Conservation (phyloP, 2,888 invertebrate genomes). For the Celastrina argiolus region DNA sequence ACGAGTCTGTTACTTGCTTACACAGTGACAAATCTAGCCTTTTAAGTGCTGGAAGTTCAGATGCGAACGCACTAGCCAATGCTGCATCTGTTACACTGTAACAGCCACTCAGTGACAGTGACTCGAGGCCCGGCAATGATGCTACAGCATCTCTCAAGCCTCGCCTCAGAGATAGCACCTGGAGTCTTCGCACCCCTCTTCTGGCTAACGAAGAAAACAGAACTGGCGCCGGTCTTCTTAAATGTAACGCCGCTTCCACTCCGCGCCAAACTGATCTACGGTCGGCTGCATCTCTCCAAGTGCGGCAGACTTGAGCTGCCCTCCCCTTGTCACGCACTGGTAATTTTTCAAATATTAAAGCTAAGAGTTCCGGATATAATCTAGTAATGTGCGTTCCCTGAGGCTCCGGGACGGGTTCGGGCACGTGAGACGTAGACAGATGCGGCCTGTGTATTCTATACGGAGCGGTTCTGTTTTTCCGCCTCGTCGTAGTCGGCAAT, state of each 20-base stretch:
- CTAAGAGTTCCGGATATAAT: constrained; percentile 94
- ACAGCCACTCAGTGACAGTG: constrained; percentile 94
- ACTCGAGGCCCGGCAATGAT: constrained; percentile 90
- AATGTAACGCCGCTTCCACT: constrained; percentile 93
- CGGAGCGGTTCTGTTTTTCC: constrained; percentile 79
- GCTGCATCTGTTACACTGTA: constrained; percentile 94
- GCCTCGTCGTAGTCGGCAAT: constrained; percentile 65
- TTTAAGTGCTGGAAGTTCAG: constrained; percentile 86
- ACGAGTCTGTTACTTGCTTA: constrained; percentile 96
- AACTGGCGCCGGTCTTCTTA: constrained; percentile 88
- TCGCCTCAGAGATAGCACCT: constrained; percentile 90
- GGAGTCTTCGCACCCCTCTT: constrained; percentile 92
- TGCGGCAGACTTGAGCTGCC: constrained; percentile 91
- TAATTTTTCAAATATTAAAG: constrained; percentile 93
- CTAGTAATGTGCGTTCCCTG: constrained; percentile 88
- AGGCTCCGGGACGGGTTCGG: constrained; percentile 69
- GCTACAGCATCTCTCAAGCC: constrained; percentile 91
- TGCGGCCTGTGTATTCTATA: constrained; percentile 83
- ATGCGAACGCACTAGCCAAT: constrained; percentile 88
- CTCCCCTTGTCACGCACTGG: constrained; percentile 92
- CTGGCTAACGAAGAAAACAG: constrained; percentile 91
- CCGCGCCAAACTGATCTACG: constrained; percentile 96
- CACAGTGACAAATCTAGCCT: constrained; percentile 93
- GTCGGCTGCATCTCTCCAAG: constrained; percentile 96
- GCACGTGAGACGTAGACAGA: constrained; percentile 67